phyloP scores from a whole-genome alignment of 2,888 invertebrate genomes.

The Tetheella fluctuosa region DNA sequence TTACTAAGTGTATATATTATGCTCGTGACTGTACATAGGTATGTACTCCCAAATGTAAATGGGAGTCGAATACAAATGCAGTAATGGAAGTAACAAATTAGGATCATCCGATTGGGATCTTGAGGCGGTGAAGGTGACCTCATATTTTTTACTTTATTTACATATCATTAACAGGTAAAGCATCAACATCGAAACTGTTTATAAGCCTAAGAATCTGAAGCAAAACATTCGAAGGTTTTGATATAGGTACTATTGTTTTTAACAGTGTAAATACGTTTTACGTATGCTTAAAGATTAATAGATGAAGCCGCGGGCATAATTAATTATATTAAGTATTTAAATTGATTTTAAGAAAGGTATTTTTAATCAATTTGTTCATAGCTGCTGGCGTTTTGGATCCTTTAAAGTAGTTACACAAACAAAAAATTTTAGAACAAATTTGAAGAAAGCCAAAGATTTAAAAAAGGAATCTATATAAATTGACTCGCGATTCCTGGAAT shows the following conservation, averaged over 20 bases:
- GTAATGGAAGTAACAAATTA: slow-evolving; percentile 21
- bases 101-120: slow-evolving; percentile 15
- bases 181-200: too few species aligned
- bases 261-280: too few species aligned
- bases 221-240: too few species aligned
- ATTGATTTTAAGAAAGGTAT: background rate
- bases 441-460: too few species aligned
- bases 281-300: too few species aligned
- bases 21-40: too few species aligned
- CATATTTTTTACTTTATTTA: background rate
- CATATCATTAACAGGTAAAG: background rate
- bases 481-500: too few species aligned
- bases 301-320: slow-evolving; percentile 8
- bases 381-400: background rate
- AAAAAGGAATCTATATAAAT: too few species aligned
- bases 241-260: too few species aligned
- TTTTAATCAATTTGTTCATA: background rate
- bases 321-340: background rate
- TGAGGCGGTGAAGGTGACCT: background rate
- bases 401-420: background rate
- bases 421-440: background rate
- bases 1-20: too few species aligned
- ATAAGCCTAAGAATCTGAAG: too few species aligned
- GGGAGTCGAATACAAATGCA: slow-evolving; percentile 3
- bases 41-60: slow-evolving; percentile 14